Evolutionary conservation across 2,888 invertebrate genomes (phyloP), one percentile per base, ranked within the genome.

Genomic region (Panorpa germanica): DNA sequence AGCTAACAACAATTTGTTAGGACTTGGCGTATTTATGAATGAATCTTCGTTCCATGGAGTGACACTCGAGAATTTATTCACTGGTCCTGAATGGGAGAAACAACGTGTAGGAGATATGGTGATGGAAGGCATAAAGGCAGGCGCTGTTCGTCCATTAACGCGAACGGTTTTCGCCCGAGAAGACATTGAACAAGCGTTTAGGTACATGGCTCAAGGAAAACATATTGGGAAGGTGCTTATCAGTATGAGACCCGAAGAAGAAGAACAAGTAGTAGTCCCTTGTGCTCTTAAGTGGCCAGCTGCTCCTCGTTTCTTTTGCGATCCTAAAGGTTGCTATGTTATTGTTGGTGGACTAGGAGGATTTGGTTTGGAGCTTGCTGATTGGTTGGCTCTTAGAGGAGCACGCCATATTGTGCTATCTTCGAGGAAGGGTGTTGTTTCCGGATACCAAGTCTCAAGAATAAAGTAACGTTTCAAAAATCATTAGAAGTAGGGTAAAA

Each of bases 1-100:
- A 33, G 77, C 85, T 27, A 82, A 82, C 48, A 77, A 91, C 54
- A 70, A 72, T 3, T 59, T 73, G n/a, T 57, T 90, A 53, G 86
- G 88, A 34, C 88, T 91, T 90, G 63, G 81, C 3, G 46, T 88
- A 11, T 85, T 91, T 59, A 57, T 90, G 45, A 86, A 82, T 51
- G 90, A 91, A 52, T 77, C 81, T 12, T 71, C 82, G 12, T 85
- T 91, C 70, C 88, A 91, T 57, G 90, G 90, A 41, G 85, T 91
- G 46, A 62, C 90, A 25, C 57, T 91, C 47, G 90, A 91, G 54
- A 77, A 82, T 8, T 57, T 91, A 37, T 82, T 88, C 58, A 80
- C 74, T 38, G 59, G 54, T 3, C 33, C 53, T 21, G 57, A 59
- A 29, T 54, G 58, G n/a, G 78, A 80, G 29, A 82, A 82, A 58